phyloP scores from a whole-genome alignment of 2,888 invertebrate genomes.

The Caradrina clavipalpis region DNA sequence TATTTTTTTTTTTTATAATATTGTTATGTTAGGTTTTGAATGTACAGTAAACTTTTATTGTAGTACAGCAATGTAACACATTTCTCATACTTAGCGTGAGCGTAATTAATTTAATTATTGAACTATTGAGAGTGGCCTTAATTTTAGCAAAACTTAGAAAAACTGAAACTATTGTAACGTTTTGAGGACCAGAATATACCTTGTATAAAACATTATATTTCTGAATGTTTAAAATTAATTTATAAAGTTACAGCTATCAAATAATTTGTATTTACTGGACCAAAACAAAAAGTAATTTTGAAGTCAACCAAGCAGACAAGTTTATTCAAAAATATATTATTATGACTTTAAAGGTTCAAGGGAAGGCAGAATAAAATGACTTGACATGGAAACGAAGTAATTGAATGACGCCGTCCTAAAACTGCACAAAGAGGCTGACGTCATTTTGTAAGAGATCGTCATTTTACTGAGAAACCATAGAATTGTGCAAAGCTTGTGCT shows the following conservation, averaged over 20 bases:
- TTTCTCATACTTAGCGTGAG: too few species aligned
- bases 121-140: too few species aligned
- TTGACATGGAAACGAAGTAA: constrained; percentile 10
- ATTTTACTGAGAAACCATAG: not conserved
- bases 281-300: constrained; percentile 38
- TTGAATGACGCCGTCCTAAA: constrained; percentile 4
- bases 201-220: not conserved
- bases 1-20: too few species aligned
- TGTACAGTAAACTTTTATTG: too few species aligned
- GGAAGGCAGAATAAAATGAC: constrained; percentile 27
- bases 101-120: too few species aligned
- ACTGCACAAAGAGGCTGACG: constrained; percentile 42
- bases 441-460: not conserved
- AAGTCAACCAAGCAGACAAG: constrained; percentile 52
- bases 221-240: not conserved
- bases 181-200: too few species aligned
- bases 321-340: constrained; percentile 40
- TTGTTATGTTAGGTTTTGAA: too few species aligned
- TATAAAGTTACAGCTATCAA: constrained; percentile 2
- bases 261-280: constrained; percentile 40
- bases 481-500: too few species aligned
- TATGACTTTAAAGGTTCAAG: constrained; percentile 31
- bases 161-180: too few species aligned
- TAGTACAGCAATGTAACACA: too few species aligned
- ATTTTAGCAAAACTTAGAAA: too few species aligned